phyloP scores from a whole-genome alignment of 2,888 invertebrate species.

The Marronus borbonicus region DNA sequence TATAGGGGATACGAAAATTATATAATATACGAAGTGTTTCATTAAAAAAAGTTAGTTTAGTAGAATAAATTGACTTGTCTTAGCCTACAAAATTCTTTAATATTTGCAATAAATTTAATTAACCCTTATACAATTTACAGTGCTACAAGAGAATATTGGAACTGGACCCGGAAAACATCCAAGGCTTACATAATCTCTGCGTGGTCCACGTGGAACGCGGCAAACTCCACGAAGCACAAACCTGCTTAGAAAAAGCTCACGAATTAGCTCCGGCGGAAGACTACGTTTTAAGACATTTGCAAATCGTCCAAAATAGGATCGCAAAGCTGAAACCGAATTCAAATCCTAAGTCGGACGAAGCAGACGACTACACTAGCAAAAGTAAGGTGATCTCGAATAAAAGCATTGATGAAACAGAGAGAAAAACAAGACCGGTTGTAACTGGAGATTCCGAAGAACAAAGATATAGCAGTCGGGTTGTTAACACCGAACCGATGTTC shows the following conservation, averaged over 20 bases:
- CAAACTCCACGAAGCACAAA: conserved; percentile 86
- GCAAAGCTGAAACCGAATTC: conserved; percentile 66
- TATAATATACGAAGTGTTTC: too few species aligned
- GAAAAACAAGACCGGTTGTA: conserved; percentile 68
- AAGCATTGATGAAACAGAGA: conserved; percentile 67
- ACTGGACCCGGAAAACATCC: conserved; percentile 91
- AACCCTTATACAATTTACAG: conserved; percentile 70
- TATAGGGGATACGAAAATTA: too few species aligned
- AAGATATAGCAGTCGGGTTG: conserved; percentile 68
- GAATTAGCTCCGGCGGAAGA: conserved; percentile 90
- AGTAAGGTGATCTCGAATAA: conserved; percentile 68
- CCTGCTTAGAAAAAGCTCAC: conserved; percentile 87
- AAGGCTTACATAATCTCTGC: conserved; percentile 96
- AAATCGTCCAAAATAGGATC: conserved; percentile 86
- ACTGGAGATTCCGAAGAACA: conserved; percentile 68
- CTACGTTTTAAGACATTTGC: conserved; percentile 91
- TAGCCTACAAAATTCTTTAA: too few species aligned
- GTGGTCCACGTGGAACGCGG: conserved; percentile 96
- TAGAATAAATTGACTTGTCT: too few species aligned
- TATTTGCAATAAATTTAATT: too few species aligned
- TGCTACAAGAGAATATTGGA: conserved; percentile 92
- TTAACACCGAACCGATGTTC: conserved; percentile 69
- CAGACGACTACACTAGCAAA: conserved; percentile 55
- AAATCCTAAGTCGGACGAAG: conserved; percentile 55
- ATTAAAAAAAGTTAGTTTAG: too few species aligned